A percentile compares a stretch with the other conserved stretches of the same genome.
These are phyloP conservation scores for Leucosticte australis DNA, from an alignment of 2,113 vertebrate species.

Conservation along the genomic window DNA sequence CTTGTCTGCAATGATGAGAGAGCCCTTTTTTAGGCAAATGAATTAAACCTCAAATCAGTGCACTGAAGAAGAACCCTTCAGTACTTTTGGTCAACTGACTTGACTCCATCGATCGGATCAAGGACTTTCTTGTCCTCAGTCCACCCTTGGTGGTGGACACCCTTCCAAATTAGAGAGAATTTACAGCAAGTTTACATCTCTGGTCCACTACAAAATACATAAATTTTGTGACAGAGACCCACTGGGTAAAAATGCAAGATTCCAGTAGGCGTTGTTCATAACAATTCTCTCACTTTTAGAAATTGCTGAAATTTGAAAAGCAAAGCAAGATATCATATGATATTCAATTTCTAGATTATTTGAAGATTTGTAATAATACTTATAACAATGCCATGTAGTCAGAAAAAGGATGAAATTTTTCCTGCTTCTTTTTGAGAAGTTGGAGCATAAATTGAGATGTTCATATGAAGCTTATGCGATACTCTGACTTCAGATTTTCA, in stretches of 20 bases:
- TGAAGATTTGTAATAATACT: neutral
- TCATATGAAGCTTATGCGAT: neutral
- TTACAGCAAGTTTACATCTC: neutral
- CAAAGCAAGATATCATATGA: neutral
- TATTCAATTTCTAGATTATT: neutral
- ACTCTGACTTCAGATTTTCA: neutral
- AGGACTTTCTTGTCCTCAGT: neutral
- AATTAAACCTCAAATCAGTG: neutral
- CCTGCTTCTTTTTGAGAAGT: neutral
- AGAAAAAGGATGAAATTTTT: neutral
- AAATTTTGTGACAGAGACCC: neutral
- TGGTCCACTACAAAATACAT: neutral
- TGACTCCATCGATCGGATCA: neutral
- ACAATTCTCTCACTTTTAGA: neutral
- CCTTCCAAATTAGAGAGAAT: neutral
- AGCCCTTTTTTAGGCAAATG: neutral
- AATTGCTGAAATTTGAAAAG: neutral
- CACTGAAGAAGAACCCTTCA: neutral
- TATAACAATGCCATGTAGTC: neutral
- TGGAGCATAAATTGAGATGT: neutral
- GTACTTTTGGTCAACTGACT: neutral
- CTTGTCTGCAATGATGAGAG: neutral
- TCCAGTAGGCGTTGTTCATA: neutral
- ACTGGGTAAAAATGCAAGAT: neutral
- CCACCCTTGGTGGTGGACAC: neutral